Conservation (phyloP, 2,888 invertebrate species). For the Amphipyra tragopoginis region DNA sequence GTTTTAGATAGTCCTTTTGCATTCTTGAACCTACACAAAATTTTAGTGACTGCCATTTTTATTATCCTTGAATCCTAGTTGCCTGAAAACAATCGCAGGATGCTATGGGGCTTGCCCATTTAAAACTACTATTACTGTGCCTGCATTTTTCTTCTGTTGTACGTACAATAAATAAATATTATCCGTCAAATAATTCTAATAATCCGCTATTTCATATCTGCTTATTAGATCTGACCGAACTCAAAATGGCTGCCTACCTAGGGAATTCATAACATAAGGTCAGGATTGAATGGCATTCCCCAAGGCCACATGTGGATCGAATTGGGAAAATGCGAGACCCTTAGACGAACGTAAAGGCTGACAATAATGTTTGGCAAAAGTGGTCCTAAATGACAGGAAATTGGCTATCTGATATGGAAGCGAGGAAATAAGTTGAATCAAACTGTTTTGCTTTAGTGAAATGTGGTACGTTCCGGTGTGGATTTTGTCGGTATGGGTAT, state of each 20-base stretch:
- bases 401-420: conserved; percentile 48
- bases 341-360: conserved; percentile 28
- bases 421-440: conserved; percentile 32
- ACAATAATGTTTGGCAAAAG: conserved; percentile 39
- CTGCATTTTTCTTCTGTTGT: no score
- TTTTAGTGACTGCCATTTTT: no score
- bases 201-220: conserved; percentile 1
- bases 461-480: not conserved
- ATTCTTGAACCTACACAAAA: no score
- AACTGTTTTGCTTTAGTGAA: conserved; percentile 16
- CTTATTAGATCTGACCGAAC: conserved; percentile 35
- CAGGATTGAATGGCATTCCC: conserved; percentile 41
- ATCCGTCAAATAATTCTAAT: no score
- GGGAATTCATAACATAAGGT: conserved; percentile 35
- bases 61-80: no score
- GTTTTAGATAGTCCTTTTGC: no score
- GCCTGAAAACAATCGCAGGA: no score
- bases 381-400: conserved; percentile 42
- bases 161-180: no score
- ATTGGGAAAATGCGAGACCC: conserved; percentile 35
- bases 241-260: conserved; percentile 19
- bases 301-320: conserved; percentile 41
- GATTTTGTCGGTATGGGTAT: not conserved
- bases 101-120: no score
- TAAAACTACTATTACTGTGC: no score